Conservation (phyloP, 2,888 invertebrate genomes). For the Trichopria drosophilae region DNA sequence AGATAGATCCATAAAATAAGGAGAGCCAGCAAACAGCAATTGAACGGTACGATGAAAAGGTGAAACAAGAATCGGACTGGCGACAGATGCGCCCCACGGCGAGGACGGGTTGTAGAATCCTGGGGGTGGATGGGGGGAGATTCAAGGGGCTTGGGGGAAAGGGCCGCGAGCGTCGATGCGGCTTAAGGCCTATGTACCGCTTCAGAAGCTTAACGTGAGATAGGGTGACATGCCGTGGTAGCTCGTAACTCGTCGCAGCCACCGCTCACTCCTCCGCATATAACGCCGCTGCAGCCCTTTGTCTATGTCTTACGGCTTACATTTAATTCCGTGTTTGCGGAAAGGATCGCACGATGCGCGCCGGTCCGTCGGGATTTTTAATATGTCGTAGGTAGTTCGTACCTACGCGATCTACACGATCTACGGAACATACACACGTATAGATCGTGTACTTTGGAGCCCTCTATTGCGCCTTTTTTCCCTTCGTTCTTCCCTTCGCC, state of each 20-base stretch:
- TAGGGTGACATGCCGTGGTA: slow-evolving; percentile 27
- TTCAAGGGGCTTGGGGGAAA: too few species aligned
- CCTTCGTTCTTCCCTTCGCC: slow-evolving; percentile 54
- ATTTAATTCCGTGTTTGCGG: slow-evolving; percentile 68
- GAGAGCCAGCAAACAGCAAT: too few species aligned
- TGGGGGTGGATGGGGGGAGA: too few species aligned
- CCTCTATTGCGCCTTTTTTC: slow-evolving; percentile 64
- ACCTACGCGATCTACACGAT: slow-evolving; percentile 48
- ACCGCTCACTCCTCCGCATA: slow-evolving; percentile 15
- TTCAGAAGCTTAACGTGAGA: slow-evolving; percentile 46
- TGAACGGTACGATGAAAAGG: too few species aligned
- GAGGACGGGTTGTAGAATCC: too few species aligned
- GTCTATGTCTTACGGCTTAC: slow-evolving; percentile 66
- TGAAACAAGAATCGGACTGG: too few species aligned
- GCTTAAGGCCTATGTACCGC: slow-evolving; percentile 54
- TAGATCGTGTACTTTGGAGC: too few species aligned
- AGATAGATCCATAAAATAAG: too few species aligned
- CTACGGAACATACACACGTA: slow-evolving; percentile 66
- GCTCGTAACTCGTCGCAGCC: slow-evolving; percentile 13
- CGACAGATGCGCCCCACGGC: too few species aligned
- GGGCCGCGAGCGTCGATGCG: slow-evolving; percentile 51
- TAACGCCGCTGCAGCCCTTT: slow-evolving; percentile 45
- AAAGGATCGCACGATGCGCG: slow-evolving; percentile 55
- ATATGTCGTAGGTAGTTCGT: slow-evolving; percentile 48
- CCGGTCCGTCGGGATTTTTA: slow-evolving; percentile 59